Percentiles rank a stretch among this genome's conserved stretches.
Evolutionary conservation across 2,888 invertebrate species (phyloP).

Genomic region (Lypha dubia): DNA sequence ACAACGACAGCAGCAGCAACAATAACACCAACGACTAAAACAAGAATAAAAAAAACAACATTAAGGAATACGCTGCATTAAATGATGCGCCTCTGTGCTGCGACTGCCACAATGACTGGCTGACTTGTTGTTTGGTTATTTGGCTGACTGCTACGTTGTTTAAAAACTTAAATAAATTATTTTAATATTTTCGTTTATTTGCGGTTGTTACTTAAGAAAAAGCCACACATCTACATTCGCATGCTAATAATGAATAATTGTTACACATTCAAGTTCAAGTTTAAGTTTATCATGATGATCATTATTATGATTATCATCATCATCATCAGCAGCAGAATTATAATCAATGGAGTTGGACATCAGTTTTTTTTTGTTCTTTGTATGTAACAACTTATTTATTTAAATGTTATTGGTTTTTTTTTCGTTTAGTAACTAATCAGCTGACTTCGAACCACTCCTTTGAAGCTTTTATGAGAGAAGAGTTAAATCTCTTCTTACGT

Average conservation of each 20-base stretch:
- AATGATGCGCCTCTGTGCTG: constrained; percentile 62
- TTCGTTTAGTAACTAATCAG: not conserved
- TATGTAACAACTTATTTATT: not conserved
- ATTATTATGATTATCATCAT: not conserved
- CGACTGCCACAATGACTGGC: constrained; percentile 4
- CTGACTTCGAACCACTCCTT: too few relatives aligned
- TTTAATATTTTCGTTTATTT: constrained; percentile 40
- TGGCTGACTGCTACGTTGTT: constrained; percentile 14
- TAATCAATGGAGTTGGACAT: constrained; percentile 25
- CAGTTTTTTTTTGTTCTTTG: too few relatives aligned
- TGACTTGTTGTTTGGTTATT: not conserved
- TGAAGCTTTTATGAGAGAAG: too few relatives aligned
- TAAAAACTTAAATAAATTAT: constrained; percentile 55
- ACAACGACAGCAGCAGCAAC: constrained; percentile 26
- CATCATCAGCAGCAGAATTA: constrained; percentile 14
- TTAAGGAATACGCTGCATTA: constrained; percentile 42
- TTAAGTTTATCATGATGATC: constrained; percentile 65
- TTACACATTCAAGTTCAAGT: constrained; percentile 71
- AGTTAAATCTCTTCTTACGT: too few relatives aligned
- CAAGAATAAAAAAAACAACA: constrained; percentile 23
- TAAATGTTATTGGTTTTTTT: too few relatives aligned
- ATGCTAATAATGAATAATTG: constrained; percentile 63
- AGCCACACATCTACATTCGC: not conserved
- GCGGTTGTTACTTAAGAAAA: constrained; percentile 20
- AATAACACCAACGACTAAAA: constrained; percentile 1